Evolutionary conservation across 1,140 invertebrate species (phyloP).

Genomic region (Pseudoatta argentina): DNA sequence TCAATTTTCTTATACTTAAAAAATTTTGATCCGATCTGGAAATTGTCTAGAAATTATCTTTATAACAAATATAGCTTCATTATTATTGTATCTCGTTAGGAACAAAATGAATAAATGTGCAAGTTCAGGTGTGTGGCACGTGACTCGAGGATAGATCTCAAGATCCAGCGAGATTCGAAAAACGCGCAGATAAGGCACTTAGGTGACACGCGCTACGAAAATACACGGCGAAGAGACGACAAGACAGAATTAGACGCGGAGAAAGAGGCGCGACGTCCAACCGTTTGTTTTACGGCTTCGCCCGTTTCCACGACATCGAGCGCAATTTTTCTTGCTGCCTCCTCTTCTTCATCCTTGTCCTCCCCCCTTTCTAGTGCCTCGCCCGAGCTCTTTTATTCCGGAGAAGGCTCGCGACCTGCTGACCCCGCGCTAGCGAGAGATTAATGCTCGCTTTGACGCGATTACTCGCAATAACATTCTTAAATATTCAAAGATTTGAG

Average conservation of each 20-base stretch:
- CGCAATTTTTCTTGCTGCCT: slow-evolving; percentile 73
- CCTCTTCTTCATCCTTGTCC: slow-evolving; percentile 5
- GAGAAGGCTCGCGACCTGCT: slow-evolving; percentile 36
- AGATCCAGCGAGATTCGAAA: background rate
- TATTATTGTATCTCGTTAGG: background rate
- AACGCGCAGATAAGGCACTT: slow-evolving; percentile 68
- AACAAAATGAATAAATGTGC: background rate
- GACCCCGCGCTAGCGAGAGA: slow-evolving; percentile 15
- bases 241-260: slow-evolving; percentile 74
- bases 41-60: background rate
- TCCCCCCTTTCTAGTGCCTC: slow-evolving; percentile 1
- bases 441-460: slow-evolving; percentile 37
- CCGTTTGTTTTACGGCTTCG: slow-evolving; percentile 75
- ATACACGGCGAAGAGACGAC: slow-evolving; percentile 70
- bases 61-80: background rate
- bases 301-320: slow-evolving; percentile 73
- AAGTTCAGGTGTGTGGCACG: slow-evolving; percentile 6
- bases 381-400: slow-evolving; percentile 47
- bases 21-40: background rate
- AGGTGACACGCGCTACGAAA: slow-evolving; percentile 76
- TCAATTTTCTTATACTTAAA: background rate
- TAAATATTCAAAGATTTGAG: slow-evolving; percentile 1
- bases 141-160: background rate
- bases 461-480: slow-evolving; percentile 28
- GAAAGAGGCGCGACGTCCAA: slow-evolving; percentile 73